Base-by-base conservation (phyloP, 2,113 vertebrate species). In the Calonectris borealis region DNA sequence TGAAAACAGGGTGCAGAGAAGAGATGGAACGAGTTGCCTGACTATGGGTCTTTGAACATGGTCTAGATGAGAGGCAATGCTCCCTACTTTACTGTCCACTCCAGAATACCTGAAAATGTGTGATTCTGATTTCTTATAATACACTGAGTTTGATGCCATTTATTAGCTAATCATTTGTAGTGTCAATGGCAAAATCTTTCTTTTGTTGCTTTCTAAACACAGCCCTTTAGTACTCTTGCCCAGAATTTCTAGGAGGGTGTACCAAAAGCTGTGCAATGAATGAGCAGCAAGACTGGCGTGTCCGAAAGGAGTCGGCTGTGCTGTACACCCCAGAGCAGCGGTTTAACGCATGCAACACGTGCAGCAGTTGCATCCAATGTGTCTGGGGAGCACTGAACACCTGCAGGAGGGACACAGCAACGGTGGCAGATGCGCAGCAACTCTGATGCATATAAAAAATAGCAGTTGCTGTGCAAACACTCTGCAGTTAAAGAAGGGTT, bases 311-410 rank as follows among this genome's bases (percentile, higher is more conserved):
- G 61, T 3, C 91, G 92, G 29, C 70, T 36, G 61, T 27, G 18
- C 55, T 58, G 65, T 16, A 26, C 46, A 40, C 11, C n/a, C 68
- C 3, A 2, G 40, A 57, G 54, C 49, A 27, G 31, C 7, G 40
- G 32, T n/a, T 29, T 3, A 48, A n/a, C 9, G 3, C 21, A 2
- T 21, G 38, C 57, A 71, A 36, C 27, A 19, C 0, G 2, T 36
- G 72, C 68, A 64, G 48, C 68, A 51, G 3, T 10, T 55, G 17
- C 40, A n/a, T 3, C 25, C 34, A 13, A 0, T 25, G 1, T 6
- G 19, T 19, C 71, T 49, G 32, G 42, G 34, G 42, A 61, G 61
- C 25, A 2, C 36, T 4, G 22, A 27, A 40, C 11, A 9, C 40
- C 58, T 16, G 6, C 11, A 2, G 3, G 34, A 29, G 58, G 54